Percentiles rank a stretch among this genome's conserved stretches.
These are phyloP conservation scores for Hormiphora californensis DNA, from an alignment of 37 sponge, comb jelly and placozoan genomes.

Conservation along the genomic window DNA sequence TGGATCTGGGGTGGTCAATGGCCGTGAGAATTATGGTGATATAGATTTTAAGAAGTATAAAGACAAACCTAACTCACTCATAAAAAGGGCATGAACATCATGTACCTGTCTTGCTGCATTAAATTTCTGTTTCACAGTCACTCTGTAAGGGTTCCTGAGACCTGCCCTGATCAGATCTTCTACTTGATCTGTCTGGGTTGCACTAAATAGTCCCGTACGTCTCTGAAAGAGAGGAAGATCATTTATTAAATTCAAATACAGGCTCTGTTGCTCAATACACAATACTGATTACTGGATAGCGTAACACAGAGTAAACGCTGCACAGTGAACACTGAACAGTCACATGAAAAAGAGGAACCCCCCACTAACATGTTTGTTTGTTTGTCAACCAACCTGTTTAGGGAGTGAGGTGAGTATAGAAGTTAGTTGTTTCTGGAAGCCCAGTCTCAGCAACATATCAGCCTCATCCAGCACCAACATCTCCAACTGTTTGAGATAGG, in stretches of 20 bases:
- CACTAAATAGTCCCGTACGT: conserved; percentile 86
- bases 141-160: conserved; percentile 79
- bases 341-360: too few relatives aligned
- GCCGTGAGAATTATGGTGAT: background rate
- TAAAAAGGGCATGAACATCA: background rate
- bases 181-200: conserved; percentile 82
- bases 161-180: conserved; percentile 84
- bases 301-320: too few relatives aligned
- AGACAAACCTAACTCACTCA: background rate
- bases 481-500: conserved; percentile 58
- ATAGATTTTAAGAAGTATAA: background rate
- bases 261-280: background rate
- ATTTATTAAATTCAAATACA: background rate
- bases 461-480: conserved; percentile 95
- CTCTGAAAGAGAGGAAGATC: background rate
- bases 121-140: conserved; percentile 63
- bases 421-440: conserved; percentile 65
- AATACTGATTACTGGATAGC: background rate
- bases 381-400: too few relatives aligned
- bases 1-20: background rate
- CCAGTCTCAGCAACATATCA: conserved; percentile 85
- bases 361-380: too few relatives aligned
- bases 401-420: conserved; percentile 1
- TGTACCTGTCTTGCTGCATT: conserved; percentile 21
- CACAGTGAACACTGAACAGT: too few relatives aligned